Base-by-base conservation (phyloP, 2,888 invertebrate genomes). In the Cephus runcator region DNA sequence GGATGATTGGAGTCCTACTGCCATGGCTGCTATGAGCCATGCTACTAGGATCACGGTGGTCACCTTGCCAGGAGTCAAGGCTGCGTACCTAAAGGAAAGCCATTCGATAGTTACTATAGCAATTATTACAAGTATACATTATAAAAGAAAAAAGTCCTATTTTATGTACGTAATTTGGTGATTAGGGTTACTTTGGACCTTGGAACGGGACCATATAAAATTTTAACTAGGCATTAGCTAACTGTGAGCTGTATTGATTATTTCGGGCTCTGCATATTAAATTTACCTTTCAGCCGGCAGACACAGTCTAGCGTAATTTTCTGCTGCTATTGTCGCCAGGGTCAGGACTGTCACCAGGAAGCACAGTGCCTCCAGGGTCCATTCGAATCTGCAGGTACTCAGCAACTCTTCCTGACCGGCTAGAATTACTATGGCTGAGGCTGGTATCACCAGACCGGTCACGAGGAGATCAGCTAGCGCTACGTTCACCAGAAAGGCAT, bases 401-500 rank as follows among this genome's bases (percentile, higher is more conserved):
- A 93, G 85, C 36, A 92, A 93, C 79, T 93, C 92, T 89, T 93
- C 93, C 79, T 93, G 90, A 0, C 94, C 95, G 0, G 96, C 95
- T 30, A 96, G 91, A 69, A 96, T 93, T 0, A 95, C 94, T 9
- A 96, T 94, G 0, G 94, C 94, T 0, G 95, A 94, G 0, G 94
- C 93, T 0, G 96, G 96, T 84, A 96, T 93, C 69, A 96, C 94
- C 15, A 94, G 88, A 0, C 94, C 93, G 0, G 96, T 95, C 12
- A 96, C 93, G 31, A 96, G 90, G 75, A 96, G 91, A 87, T 96
- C 96, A 0, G 96, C 94, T 76, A 96, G 85, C 0, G 96, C 96
- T 34, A 95, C 93, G 91, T 94, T 95, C 81, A 94, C 95, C 81
- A 95, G 92, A 89, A 95, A 95, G 36, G 95, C 93, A 90, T 95